Base-by-base conservation (phyloP, 2,113 vertebrate species). In the Hemiscyllium ocellatum region DNA sequence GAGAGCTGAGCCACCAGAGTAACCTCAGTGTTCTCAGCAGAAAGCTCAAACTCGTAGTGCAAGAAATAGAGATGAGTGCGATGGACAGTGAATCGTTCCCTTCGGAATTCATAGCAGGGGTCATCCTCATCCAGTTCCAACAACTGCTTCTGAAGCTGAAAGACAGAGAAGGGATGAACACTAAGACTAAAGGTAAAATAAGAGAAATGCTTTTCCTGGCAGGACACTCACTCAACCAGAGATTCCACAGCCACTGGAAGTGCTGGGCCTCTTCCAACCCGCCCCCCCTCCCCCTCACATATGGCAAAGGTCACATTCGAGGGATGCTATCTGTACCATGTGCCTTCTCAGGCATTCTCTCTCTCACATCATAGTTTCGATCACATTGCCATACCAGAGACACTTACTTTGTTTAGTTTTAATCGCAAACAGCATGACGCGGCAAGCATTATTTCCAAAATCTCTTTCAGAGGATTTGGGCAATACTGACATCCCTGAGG, bases 1-100 rank as follows among this genome's bases (percentile, higher is more conserved):
- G 99, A 99, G 29, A 99, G 99, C 96, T 99, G 99, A 7, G 99
- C 99, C 12, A 99, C 99, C 24, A 99, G 97, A 0, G 99, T 99
- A 70, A 99, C 98, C 0, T 99, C 99, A 0, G 98, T 98, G 96
- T 97, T 97, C 97, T 99, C 99, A 0, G 98, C 65, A 1, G 97
- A 97, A 2, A 98, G 97, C 95, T 99, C 97, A 0, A 99, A 98
- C 96, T 99, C 99, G 0, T 99, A 99, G 97, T 99, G 99, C 85
- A 99, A 97, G 96, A 99, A 99, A 96, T 99, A 99, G 19, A 99
- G 97, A 96, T 99, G 99, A 0, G 99, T 99, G 78, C 99, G 98
- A 96, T 99, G 99, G 89, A 99, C 99, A 0, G 99, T 99, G 97
- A 99, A 99, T 0, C 99, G 98, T 37, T 99, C 99, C 87, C 99